A percentile compares a stretch with the other conserved stretches of the same genome.
phyloP scores from a whole-genome alignment of 2,888 invertebrate species.

The Priocnemis perturbator region DNA sequence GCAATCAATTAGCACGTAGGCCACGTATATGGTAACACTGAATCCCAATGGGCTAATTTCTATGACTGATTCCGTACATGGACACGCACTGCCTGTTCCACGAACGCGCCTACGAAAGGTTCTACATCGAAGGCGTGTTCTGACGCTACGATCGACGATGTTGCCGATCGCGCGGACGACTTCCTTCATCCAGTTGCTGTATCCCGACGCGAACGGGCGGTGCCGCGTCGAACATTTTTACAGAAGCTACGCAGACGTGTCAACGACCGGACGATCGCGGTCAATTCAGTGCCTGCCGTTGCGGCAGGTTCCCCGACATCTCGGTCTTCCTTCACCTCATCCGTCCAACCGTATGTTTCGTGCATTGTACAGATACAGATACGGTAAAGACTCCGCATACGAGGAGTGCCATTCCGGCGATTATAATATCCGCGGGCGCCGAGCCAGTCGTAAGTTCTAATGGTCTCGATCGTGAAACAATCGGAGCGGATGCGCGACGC shows the following conservation, averaged over 20 bases:
- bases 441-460: not conserved
- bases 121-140: no score
- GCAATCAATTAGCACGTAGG: no score
- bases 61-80: no score
- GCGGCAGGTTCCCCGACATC: conserved; percentile 41
- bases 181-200: conserved; percentile 12
- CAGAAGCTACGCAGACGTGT: conserved; percentile 39
- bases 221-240: conserved; percentile 27
- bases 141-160: no score
- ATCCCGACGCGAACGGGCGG: conserved; percentile 19
- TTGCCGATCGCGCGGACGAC: not conserved
- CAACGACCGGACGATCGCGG: conserved; percentile 50
- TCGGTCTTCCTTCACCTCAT: conserved; percentile 16
- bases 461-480: conserved; percentile 2
- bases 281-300: conserved; percentile 39
- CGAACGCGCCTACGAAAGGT: no score
- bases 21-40: no score
- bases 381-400: not conserved
- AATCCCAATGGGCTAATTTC: no score
- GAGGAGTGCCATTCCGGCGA: no score
- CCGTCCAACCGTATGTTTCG: not conserved
- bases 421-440: not conserved
- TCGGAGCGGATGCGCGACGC: not conserved
- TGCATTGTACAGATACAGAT: conserved; percentile 2
- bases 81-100: no score